Percentiles rank a stretch among this genome's conserved stretches.
Conservation (phyloP, 2,113 vertebrate species). For the Coptodon rendalli region DNA sequence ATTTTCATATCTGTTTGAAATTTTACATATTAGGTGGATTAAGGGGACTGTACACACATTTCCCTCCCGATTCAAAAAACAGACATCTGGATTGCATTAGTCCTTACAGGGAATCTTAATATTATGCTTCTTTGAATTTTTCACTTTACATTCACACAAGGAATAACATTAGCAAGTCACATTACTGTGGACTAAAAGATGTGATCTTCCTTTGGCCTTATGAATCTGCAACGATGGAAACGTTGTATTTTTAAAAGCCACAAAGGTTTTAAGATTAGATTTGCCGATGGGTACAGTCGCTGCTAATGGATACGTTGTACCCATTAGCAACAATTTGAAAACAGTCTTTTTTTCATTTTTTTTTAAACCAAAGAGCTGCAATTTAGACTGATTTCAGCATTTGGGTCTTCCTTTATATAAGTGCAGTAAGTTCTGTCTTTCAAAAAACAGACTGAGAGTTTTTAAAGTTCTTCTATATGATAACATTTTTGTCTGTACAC, state of each 20-base stretch:
- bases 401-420: not conserved
- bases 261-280: conserved; percentile 35
- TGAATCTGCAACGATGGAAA: not conserved
- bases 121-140: conserved; percentile 45
- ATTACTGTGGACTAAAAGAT: not conserved
- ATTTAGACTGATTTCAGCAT: not conserved
- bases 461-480: not conserved
- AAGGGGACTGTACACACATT: conserved; percentile 43
- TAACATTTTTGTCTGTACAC: not conserved
- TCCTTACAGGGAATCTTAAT: conserved; percentile 33
- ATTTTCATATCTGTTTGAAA: conserved; percentile 71
- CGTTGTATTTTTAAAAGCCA: not conserved
- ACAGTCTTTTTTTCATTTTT: not conserved
- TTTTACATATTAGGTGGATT: conserved; percentile 68
- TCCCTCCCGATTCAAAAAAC: not conserved
- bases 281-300: not conserved
- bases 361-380: not conserved
- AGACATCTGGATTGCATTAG: conserved; percentile 65
- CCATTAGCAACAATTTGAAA: not conserved
- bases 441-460: not conserved
- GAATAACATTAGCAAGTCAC: not conserved
- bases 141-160: conserved; percentile 39
- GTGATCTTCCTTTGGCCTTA: not conserved
- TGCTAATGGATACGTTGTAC: not conserved
- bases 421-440: not conserved